Conservation (phyloP, 2,888 invertebrate species). For the Galerucella nymphaeae region DNA sequence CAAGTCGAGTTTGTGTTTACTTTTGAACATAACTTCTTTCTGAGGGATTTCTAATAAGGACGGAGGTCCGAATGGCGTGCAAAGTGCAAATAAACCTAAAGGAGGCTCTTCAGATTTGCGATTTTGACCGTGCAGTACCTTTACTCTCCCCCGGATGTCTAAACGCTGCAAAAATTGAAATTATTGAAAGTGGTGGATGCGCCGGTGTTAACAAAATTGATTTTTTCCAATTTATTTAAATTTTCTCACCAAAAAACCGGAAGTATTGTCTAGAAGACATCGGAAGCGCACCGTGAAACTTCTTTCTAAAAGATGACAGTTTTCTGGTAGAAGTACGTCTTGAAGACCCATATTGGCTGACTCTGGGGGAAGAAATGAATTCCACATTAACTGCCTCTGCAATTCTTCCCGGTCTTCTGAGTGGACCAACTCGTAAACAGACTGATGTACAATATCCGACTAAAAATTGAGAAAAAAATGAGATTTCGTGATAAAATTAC, state of each 20-base stretch:
- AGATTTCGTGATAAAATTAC: not conserved
- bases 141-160: constrained; percentile 97
- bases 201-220: not conserved
- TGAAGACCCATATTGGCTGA: constrained; percentile 83
- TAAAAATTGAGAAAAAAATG: too few species aligned
- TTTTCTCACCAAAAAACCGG: constrained; percentile 92
- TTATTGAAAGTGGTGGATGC: not conserved
- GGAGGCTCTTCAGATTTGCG: constrained; percentile 94
- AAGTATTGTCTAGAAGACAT: constrained; percentile 98
- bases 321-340: constrained; percentile 89
- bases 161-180: constrained; percentile 77
- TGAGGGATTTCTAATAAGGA: constrained; percentile 96
- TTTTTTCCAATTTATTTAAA: too few species aligned
- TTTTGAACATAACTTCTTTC: constrained; percentile 99
- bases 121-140: constrained; percentile 96
- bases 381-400: constrained; percentile 94
- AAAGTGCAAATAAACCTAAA: constrained; percentile 94
- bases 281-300: constrained; percentile 99
- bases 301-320: constrained; percentile 90
- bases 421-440: constrained; percentile 98
- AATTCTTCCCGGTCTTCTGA: constrained; percentile 98
- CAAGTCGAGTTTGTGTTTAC: constrained; percentile 98
- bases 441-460: constrained; percentile 99
- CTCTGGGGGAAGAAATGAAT: constrained; percentile 88
- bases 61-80: constrained; percentile 99